Evolutionary conservation across 2,888 invertebrate genomes (phyloP), one percentile per base, ranked within the genome.

Genomic region (Scrobipalpa costella): DNA sequence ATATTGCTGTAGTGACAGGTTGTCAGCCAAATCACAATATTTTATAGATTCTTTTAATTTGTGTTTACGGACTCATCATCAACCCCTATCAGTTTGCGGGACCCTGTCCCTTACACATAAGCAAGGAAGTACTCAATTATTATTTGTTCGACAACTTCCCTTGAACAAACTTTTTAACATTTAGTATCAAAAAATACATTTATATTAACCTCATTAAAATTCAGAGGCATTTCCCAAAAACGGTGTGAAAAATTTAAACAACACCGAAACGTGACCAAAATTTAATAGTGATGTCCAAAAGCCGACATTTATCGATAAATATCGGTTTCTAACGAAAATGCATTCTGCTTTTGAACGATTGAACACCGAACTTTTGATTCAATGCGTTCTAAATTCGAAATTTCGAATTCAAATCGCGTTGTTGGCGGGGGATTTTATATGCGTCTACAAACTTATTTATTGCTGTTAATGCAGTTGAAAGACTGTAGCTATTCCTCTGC

Each of bases 331-430:
- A 77, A 75, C 76, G 75, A 82, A 84, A 86, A 78, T 85, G 86
- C 86, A 86, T 85, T 84, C 76, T 78, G 75, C 83, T 83, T 75
- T 82, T 85, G 78, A 78, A 72, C 88, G 84, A 90, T 89, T 90
- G 84, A 88, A 88, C 74, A 58, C 44, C 78, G 73, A 75, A 73
- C 75, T 74, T 50, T 55, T 76, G 79, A 77, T 78, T 79, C 76
- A 78, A 77, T 79, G 82, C 79, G 79, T 82, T 78, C 80, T 75
- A 76, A 80, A 80, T 79, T 79, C 74, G 73, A 59, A 75, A 83
- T 86, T 89, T 87, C 75, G 84, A 86, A 89, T 90, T 89, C 89
- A 69, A 77, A 80, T 71, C 86, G 84, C 66, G 64, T 67, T 72
- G 71, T 72, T 77, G 83, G 82, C 86, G 84, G 86, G 86, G 83